These are phyloP conservation scores for Benitochromis conjunctus DNA, from an alignment of 2,113 vertebrate genomes.

Conservation along the genomic window DNA sequence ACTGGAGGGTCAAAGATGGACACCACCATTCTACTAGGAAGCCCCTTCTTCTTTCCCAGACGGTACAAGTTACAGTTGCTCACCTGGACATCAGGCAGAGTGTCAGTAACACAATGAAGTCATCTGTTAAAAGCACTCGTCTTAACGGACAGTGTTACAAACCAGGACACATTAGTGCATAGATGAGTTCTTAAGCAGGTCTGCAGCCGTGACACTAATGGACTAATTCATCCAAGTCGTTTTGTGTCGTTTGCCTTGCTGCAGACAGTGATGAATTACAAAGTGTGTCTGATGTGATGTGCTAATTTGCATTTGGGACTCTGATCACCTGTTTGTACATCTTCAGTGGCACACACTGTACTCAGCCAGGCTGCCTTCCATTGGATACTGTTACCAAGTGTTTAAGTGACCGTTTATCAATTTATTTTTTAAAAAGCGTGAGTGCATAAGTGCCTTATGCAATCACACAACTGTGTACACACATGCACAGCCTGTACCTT, in stretches of 20 bases:
- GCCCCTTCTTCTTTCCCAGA: constrained; percentile 96
- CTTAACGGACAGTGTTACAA: not conserved
- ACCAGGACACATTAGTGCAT: not conserved
- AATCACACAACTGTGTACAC: not conserved
- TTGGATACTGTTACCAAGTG: no score
- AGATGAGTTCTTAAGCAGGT: not conserved
- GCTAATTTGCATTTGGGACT: not conserved
- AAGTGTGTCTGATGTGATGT: not conserved
- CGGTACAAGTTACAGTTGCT: constrained; percentile 99
- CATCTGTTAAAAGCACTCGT: not conserved
- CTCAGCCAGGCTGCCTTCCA: not conserved
- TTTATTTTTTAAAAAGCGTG: not conserved
- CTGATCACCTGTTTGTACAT: not conserved
- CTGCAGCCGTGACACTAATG: not conserved
- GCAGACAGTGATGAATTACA: not conserved
- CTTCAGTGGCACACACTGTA: not conserved
- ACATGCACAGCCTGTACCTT: not conserved
- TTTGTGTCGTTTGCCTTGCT: not conserved
- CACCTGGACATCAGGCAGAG: constrained; percentile 70
- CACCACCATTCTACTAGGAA: constrained; percentile 98
- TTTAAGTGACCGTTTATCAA: not conserved
- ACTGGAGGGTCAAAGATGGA: constrained; percentile 98
- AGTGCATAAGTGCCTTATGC: no score
- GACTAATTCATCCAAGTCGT: not conserved
- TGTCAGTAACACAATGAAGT: not conserved